Conservation (phyloP, 2,797 vertebrate species). For the Halcyon chelicuti region DNA sequence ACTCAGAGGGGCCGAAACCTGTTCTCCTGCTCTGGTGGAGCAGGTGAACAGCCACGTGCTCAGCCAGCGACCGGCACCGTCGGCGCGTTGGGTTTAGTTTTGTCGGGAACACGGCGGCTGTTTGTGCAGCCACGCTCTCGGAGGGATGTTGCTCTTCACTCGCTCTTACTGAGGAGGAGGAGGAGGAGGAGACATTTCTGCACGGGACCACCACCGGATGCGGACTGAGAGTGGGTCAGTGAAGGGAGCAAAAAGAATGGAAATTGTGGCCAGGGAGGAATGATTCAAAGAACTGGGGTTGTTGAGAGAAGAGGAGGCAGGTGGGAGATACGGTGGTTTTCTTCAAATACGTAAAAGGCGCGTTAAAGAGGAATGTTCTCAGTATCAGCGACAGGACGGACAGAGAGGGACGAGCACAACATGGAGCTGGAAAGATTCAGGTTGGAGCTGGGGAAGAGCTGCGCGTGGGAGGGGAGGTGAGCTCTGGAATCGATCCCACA, state of each 20-base stretch:
- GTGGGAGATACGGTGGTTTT: not conserved
- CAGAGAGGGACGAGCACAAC: not conserved
- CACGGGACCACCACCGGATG: not conserved
- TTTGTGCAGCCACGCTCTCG: not conserved
- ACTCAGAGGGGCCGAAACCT: not conserved
- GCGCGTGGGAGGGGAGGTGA: not conserved
- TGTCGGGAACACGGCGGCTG: fast-evolving
- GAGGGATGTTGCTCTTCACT: not conserved
- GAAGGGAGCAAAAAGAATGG: not conserved
- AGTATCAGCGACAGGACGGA: fast-evolving
- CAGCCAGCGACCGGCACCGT: not conserved
- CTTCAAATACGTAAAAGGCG: not conserved
- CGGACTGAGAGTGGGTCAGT: not conserved
- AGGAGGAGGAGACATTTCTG: not conserved
- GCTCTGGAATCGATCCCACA: not conserved
- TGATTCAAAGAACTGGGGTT: not conserved
- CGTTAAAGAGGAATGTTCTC: not conserved
- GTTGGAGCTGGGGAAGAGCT: not conserved
- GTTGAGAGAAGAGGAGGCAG: not conserved
- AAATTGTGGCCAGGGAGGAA: not conserved
- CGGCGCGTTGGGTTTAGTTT: not conserved
- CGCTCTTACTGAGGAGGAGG: not conserved
- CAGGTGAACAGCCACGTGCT: not conserved
- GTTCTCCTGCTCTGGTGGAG: not conserved
- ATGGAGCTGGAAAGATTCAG: not conserved